Conservation (phyloP, 2,797 vertebrate species). For the Selene dorsalis region DNA sequence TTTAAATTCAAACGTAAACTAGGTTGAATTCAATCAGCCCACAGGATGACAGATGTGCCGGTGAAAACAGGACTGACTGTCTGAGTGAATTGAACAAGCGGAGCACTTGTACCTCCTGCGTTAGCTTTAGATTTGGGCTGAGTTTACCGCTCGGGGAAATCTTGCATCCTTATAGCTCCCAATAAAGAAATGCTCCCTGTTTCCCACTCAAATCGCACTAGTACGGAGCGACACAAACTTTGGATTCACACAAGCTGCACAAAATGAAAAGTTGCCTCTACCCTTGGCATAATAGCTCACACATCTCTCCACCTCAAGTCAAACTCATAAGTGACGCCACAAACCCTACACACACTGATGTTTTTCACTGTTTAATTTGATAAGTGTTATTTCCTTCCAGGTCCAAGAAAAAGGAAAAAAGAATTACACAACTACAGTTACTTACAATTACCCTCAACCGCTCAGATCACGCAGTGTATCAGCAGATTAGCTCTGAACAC, state of each 20-base stretch:
- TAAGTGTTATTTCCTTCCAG: neutral
- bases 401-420: conserved; percentile 15
- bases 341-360: neutral
- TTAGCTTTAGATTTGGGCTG: conserved; percentile 43
- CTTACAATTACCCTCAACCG: neutral
- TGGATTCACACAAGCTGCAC: conserved; percentile 1
- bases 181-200: conserved; percentile 26
- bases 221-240: neutral
- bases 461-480: neutral
- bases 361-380: neutral
- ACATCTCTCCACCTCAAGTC: neutral
- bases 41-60: conserved; percentile 9
- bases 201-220: conserved; percentile 19
- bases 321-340: neutral
- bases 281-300: neutral
- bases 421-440: neutral
- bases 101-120: conserved; percentile 22
- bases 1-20: conserved; percentile 7
- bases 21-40: conserved; percentile 1
- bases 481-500: neutral
- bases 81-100: conserved; percentile 25
- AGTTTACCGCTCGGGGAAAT: conserved; percentile 42
- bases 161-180: conserved; percentile 29
- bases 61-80: conserved; percentile 2
- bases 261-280: neutral